These are phyloP conservation scores for Prolemur simus DNA, from an alignment of 2,113 vertebrate genomes.

Conservation along the genomic window DNA sequence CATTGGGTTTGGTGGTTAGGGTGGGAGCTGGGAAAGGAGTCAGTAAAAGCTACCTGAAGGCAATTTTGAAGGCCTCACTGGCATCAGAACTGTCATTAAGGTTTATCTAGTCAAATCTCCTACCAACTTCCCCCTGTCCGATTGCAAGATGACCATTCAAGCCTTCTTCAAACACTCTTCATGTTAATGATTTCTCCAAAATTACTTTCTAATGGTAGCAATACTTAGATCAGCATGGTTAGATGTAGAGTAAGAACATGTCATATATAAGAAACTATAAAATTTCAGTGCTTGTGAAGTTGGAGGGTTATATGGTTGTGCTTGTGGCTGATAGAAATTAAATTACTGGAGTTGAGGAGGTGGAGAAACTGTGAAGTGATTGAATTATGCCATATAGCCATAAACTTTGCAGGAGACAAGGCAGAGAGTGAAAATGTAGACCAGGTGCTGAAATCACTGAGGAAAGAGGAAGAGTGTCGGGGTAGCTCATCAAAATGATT, in stretches of 20 bases:
- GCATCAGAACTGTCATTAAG: accelerated
- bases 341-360: neutral
- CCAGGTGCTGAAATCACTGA: neutral
- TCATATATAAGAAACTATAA: neutral
- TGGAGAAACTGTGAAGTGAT: neutral
- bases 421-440: conserved; percentile 25
- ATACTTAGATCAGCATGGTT: neutral
- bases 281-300: neutral
- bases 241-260: neutral
- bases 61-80: neutral
- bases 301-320: neutral
- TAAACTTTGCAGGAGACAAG: neutral
- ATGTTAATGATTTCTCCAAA: neutral
- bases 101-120: neutral
- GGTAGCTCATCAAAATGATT: neutral
- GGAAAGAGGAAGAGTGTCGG: neutral
- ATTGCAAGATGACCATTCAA: neutral
- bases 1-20: neutral
- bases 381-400: neutral
- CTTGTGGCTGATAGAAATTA: neutral
- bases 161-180: neutral
- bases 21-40: neutral
- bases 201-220: neutral
- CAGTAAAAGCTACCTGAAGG: neutral
- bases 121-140: neutral